Evolutionary conservation across 2,888 invertebrate species (phyloP).

Genomic region (Calameuta pallipes): DNA sequence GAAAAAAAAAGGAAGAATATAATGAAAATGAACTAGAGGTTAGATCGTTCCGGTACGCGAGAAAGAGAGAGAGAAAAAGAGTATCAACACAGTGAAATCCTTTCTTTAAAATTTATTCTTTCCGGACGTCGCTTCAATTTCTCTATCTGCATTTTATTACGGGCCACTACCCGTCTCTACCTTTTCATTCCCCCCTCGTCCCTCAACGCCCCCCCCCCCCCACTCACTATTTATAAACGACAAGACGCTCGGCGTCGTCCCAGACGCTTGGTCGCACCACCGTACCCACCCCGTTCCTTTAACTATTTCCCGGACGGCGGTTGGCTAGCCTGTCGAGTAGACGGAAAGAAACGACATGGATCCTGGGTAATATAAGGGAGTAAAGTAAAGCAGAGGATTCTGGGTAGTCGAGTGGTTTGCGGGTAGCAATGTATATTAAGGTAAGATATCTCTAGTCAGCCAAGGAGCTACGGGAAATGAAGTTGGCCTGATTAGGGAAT

Average conservation of each 20-base stretch:
- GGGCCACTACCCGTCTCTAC: constrained; percentile 5
- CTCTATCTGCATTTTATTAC: constrained; percentile 15
- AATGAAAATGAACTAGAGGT: background rate
- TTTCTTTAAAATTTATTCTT: constrained; percentile 10
- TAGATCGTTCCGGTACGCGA: background rate
- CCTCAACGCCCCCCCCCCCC: background rate
- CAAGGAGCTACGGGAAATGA: constrained; percentile 29
- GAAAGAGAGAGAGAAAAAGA: background rate
- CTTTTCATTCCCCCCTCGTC: background rate
- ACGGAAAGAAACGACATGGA: background rate
- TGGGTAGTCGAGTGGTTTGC: constrained; percentile 1
- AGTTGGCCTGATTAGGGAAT: constrained; percentile 45
- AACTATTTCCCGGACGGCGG: background rate
- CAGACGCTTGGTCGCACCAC: background rate
- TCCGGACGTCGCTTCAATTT: constrained; percentile 10
- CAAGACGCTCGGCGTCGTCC: background rate
- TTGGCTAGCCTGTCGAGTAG: background rate
- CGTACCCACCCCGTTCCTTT: background rate
- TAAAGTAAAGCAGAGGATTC: background rate
- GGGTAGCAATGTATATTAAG: constrained; percentile 2
- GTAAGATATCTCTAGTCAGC: constrained; percentile 10
- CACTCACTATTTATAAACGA: background rate
- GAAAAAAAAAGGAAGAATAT: background rate
- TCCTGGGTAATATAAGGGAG: background rate
- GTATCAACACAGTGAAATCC: background rate